These are phyloP conservation scores for Rafetus swinhoei DNA, from an alignment of 2,113 vertebrate genomes.

Conservation along the genomic window DNA sequence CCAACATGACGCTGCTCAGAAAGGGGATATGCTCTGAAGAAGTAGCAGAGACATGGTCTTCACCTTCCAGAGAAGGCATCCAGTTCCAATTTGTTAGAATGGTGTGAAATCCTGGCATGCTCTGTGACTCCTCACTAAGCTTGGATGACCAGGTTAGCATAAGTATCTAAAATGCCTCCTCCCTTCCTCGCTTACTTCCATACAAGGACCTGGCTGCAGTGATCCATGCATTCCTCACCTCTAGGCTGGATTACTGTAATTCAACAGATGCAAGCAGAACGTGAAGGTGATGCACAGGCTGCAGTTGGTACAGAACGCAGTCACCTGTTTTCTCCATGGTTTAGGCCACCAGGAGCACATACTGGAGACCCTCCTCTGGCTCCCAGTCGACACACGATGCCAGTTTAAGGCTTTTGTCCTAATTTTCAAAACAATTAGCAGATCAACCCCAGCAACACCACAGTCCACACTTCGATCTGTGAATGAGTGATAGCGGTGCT, in stretches of 20 bases:
- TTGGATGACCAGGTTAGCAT: neutral
- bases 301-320: no score
- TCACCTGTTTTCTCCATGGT: neutral
- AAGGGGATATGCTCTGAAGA: neutral
- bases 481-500: neutral
- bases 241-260: neutral
- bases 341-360: neutral
- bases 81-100: neutral
- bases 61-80: neutral
- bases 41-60: neutral
- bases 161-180: neutral
- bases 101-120: neutral
- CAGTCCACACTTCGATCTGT: neutral
- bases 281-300: neutral
- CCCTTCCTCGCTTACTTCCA: neutral
- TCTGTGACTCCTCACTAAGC: neutral
- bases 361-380: neutral
- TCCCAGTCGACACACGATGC: neutral
- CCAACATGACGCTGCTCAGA: neutral
- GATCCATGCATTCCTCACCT: neutral
- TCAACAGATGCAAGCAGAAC: neutral
- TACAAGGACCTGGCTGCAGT: neutral
- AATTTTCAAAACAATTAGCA: neutral
- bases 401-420: no score
- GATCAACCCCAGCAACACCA: neutral